Conservation (phyloP, 2,888 invertebrate species). For the Pedicia rivosa region DNA sequence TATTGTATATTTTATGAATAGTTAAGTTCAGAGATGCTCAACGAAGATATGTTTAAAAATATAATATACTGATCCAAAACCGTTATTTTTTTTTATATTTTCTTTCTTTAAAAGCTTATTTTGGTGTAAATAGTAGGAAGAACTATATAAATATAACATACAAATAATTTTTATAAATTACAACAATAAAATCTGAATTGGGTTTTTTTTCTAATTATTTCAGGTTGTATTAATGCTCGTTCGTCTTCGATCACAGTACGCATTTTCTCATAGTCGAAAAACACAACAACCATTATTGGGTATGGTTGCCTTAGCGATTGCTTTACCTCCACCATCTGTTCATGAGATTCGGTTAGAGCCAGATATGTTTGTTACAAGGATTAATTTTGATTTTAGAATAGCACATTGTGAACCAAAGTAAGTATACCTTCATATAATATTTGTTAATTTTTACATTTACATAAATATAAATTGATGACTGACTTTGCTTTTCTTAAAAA, state of each 20-base stretch:
- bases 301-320: slow-evolving; percentile 90
- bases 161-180: no score
- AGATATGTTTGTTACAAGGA: slow-evolving; percentile 92
- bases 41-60: no score
- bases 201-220: background rate
- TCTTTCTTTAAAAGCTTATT: background rate
- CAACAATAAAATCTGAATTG: no score
- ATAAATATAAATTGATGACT: no score
- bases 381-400: slow-evolving; percentile 91
- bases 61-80: no score
- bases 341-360: slow-evolving; percentile 91
- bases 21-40: no score
- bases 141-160: no score
- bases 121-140: no score
- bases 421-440: no score
- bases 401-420: slow-evolving; percentile 95
- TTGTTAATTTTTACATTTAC: no score
- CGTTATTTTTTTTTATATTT: slow-evolving; percentile 11
- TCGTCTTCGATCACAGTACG: slow-evolving; percentile 82
- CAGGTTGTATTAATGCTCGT: slow-evolving; percentile 90
- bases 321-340: slow-evolving; percentile 90
- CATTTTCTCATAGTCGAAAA: slow-evolving; percentile 80
- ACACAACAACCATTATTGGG: slow-evolving; percentile 75
- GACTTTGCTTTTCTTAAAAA: slow-evolving; percentile 14
- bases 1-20: no score